Evolutionary conservation across 2,888 invertebrate species (phyloP).

Genomic region (Brachyptera risi): DNA sequence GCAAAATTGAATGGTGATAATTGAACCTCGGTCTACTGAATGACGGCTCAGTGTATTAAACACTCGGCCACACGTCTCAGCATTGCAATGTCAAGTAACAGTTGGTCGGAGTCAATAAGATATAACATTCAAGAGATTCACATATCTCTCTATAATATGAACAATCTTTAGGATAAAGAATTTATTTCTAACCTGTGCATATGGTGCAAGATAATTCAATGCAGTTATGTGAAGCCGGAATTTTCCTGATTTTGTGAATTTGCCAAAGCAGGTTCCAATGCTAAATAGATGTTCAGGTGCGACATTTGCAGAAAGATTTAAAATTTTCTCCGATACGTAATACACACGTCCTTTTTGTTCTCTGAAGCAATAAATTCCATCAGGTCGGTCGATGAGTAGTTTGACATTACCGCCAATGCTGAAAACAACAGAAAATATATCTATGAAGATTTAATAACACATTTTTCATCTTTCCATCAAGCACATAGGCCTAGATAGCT

Average conservation of each 20-base stretch:
- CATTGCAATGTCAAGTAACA: not conserved
- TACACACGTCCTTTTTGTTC: slow-evolving; percentile 89
- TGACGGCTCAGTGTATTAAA: too few species aligned
- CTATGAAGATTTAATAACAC: too few species aligned
- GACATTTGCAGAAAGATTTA: slow-evolving; percentile 72
- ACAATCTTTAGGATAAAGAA: not conserved
- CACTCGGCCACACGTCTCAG: too few species aligned
- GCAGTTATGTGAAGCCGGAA: slow-evolving; percentile 92
- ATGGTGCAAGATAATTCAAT: slow-evolving; percentile 90
- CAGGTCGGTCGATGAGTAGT: slow-evolving; percentile 88
- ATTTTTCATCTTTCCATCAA: too few species aligned
- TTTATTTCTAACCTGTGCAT: slow-evolving; percentile 68
- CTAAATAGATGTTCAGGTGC: slow-evolving; percentile 68
- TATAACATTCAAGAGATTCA: not conserved
- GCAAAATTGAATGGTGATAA: too few species aligned
- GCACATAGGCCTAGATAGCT: too few species aligned
- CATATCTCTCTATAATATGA: not conserved
- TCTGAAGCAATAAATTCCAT: slow-evolving; percentile 96
- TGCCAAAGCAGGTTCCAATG: slow-evolving; percentile 96
- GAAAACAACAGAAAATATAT: too few species aligned
- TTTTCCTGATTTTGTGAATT: slow-evolving; percentile 92
- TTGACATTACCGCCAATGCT: slow-evolving; percentile 95
- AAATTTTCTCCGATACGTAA: slow-evolving; percentile 79
- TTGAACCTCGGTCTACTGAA: too few species aligned
- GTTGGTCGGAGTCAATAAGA: not conserved